Evolutionary conservation across 1,140 invertebrate species (phyloP).

Genomic region (Pseudomyrmex dendroicus): DNA sequence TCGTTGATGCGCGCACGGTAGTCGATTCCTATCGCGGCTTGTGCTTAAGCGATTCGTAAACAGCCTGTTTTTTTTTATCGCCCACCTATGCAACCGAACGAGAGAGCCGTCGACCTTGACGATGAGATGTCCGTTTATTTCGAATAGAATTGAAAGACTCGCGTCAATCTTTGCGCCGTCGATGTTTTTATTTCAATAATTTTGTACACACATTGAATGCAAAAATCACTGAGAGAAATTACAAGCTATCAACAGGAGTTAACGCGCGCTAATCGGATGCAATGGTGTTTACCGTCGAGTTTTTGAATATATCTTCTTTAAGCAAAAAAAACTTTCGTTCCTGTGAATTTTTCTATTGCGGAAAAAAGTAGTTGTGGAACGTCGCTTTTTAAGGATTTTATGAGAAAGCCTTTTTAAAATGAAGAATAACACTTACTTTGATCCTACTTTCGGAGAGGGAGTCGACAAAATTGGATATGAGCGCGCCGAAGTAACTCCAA

Average conservation of each 20-base stretch:
- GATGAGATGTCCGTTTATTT: conserved; percentile 12
- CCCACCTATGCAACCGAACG: conserved; percentile 41
- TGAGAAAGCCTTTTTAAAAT: neutral
- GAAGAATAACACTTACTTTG: conserved; percentile 4
- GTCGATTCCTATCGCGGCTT: conserved; percentile 60
- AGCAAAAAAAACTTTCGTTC: neutral
- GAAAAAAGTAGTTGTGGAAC: too few relatives aligned
- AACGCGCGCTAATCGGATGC: neutral
- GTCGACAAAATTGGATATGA: neutral
- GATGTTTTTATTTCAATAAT: neutral
- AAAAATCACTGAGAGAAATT: neutral
- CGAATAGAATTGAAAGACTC: neutral
- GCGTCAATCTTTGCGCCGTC: neutral
- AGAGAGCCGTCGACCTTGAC: conserved; percentile 67
- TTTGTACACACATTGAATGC: neutral
- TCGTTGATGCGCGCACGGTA: conserved; percentile 27
- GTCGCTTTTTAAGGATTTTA: neutral
- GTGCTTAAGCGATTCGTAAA: conserved; percentile 57
- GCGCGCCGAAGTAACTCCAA: neutral
- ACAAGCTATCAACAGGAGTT: neutral
- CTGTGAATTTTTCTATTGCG: neutral
- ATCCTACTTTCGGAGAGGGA: conserved; percentile 14
- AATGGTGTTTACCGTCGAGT: neutral
- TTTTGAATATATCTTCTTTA: neutral
- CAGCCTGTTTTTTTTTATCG: conserved; percentile 71